Base-by-base conservation (phyloP, 1,140 invertebrate genomes). In the Parapsyche elsis region DNA sequence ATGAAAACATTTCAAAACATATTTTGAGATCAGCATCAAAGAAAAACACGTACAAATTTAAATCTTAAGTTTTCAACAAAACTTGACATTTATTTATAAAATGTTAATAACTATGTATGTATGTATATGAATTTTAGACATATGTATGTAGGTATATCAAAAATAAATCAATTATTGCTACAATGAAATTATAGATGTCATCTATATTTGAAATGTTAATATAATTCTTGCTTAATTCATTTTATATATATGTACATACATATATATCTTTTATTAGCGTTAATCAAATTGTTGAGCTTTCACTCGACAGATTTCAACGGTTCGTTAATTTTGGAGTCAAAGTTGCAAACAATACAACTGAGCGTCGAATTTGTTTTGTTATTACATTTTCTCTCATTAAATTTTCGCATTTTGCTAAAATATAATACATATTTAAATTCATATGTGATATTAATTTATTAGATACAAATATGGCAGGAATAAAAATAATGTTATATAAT, bases 281-380 rank as follows among this genome's bases (percentile, higher is more conserved):
- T 57, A 64, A 77, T 64, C 23, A 38, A 38, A 64, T 44, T 64
- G 14, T 77, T 49, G 9, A 23, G 19, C 46, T 49, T 57, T 49
- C 57, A 24, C 59, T 59, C 16, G 2, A 14, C 0, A 64, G 46
- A n/a, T 26, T 77, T 64, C 49, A 38, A 64, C 53, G 57, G 45
- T 77, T 77, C 75, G 75, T 77, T 77, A 77, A 64, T 44, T 77
- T 77, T 57, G 9, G 59, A 77, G 53, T 30, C 75, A 77, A 77
- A 77, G 75, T 77, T 77, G 53, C 57, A 64, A 77, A 77, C 75
- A 77, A 77, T 77, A 77, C 75, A 9, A 26, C 23, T 1, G 23
- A 19, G 75, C 16, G 38, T 61, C 4, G 21, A 59, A 77, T 64
- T 77, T 77, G 75, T 64, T 77, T 64, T 64, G 57, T 16, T 49